Evolutionary conservation across 2,113 vertebrate species (phyloP), one percentile per base, ranked within the genome.

Genomic region (Dipodomys merriami): DNA sequence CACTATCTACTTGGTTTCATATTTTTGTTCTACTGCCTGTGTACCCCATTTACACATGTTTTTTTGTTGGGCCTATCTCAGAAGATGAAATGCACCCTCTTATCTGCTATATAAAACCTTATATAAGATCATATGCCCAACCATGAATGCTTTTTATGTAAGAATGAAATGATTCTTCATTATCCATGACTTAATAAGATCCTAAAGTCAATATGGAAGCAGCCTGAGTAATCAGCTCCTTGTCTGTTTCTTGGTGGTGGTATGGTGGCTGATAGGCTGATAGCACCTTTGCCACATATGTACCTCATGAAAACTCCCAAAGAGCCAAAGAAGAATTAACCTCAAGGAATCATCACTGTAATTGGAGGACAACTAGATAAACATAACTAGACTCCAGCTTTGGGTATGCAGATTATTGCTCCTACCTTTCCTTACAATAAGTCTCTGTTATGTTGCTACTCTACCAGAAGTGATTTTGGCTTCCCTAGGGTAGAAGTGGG

Each of bases 201-300:
- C 35, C 35, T 44, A 6, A 71, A 67, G 74, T 60, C 44, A 83
- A 74, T 29, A 23, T 35, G 30, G 13, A 29, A 78, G 64, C 11
- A 62, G 60, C 65, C 62, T 62, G 60, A 30, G 53, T 60, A 44
- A 57, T 27, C 20, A 2, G 23, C 60, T 22, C 19, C 68, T 16
- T 57, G 30, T 76, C 67, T 23, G 7, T 11, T 72, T 25, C 83
- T 15, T 39, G 76, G 39, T 23, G 13, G 33, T 22, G 18, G 9
- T 73, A 20, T 0, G 0, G 64, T 18, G 23, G 39, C 22, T 15
- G 5, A 1, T 30, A 7, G 60, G 74, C 23, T 0, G 2, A 2
- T 0, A 13, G 30, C 13, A 13, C 35, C 68, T 46, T 74, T 2
- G 11, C 15, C 77, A 2, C 3, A 33, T 15, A 10, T 25, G 23